Evolutionary conservation across 2,888 invertebrate genomes (phyloP).

Genomic region (Entomobrya multifasciata): DNA sequence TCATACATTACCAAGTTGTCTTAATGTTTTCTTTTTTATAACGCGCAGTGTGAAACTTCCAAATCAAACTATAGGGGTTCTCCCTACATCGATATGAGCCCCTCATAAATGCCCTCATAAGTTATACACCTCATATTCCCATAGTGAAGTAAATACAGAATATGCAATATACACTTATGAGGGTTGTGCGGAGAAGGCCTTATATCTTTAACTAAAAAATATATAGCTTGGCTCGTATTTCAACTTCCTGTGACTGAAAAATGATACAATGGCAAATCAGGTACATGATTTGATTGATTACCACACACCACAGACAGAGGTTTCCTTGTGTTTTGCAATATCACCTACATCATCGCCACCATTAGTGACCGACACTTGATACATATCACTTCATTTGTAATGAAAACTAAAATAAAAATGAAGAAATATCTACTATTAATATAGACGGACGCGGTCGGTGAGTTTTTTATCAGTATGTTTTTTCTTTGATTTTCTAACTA

Average conservation of each 20-base stretch:
- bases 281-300: conserved; percentile 42
- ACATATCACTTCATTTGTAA: background rate
- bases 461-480: conserved; percentile 5
- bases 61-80: too few species aligned
- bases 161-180: too few species aligned
- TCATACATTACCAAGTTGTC: too few species aligned
- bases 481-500: conserved; percentile 32
- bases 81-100: too few species aligned
- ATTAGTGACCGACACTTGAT: background rate
- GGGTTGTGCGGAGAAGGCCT: too few species aligned
- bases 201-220: too few species aligned
- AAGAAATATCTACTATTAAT: background rate
- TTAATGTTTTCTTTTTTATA: too few species aligned
- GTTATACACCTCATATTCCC: too few species aligned
- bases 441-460: background rate
- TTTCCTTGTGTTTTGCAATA: conserved; percentile 1
- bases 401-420: background rate
- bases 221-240: background rate
- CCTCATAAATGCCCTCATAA: too few species aligned
- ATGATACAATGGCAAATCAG: conserved; percentile 35
- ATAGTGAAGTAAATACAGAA: too few species aligned
- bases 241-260: conserved; percentile 33
- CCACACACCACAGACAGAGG: background rate
- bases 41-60: too few species aligned
- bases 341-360: background rate